These are phyloP conservation scores for Pogonocherus hispidulus DNA, from an alignment of 2,888 invertebrate species.

Conservation along the genomic window DNA sequence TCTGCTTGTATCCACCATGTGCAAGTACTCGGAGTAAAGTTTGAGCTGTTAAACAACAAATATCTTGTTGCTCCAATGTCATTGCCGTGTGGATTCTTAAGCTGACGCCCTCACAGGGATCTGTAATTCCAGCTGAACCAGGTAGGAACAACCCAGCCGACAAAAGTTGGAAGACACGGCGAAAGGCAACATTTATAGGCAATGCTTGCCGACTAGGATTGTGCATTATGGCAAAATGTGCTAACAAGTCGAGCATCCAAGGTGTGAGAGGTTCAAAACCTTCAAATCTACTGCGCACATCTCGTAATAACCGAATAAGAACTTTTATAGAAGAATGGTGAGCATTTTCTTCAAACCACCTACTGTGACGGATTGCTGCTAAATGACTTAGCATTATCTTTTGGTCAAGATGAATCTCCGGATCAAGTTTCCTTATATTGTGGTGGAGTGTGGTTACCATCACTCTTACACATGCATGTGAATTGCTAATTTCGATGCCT, in stretches of 20 bases:
- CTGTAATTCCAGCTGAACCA: constrained; percentile 91
- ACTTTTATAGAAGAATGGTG: constrained; percentile 96
- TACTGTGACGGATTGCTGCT: constrained; percentile 93
- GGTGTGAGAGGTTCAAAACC: constrained; percentile 93
- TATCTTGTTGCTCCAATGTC: constrained; percentile 92
- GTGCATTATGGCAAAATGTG: constrained; percentile 97
- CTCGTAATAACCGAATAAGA: constrained; percentile 92
- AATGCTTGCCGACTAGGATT: constrained; percentile 94
- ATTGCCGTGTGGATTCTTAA: constrained; percentile 92
- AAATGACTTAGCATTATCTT: constrained; percentile 90
- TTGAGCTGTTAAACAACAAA: constrained; percentile 94
- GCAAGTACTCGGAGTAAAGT: constrained; percentile 90
- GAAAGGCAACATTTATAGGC: constrained; percentile 92
- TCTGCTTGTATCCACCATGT: constrained; percentile 94
- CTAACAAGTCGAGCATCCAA: constrained; percentile 97
- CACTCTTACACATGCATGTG: constrained; percentile 89
- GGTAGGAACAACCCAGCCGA: constrained; percentile 96
- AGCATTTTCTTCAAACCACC: constrained; percentile 99
- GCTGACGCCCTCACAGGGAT: constrained; percentile 94
- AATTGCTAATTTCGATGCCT: constrained; percentile 91
- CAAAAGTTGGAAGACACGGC: constrained; percentile 86
- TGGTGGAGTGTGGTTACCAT: constrained; percentile 95
- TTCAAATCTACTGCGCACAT: constrained; percentile 89
- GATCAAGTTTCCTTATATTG: constrained; percentile 93
- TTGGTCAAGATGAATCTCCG: constrained; percentile 83